Base-by-base conservation (phyloP, 2,797 vertebrate species). In the Microctenopoma lineatum region DNA sequence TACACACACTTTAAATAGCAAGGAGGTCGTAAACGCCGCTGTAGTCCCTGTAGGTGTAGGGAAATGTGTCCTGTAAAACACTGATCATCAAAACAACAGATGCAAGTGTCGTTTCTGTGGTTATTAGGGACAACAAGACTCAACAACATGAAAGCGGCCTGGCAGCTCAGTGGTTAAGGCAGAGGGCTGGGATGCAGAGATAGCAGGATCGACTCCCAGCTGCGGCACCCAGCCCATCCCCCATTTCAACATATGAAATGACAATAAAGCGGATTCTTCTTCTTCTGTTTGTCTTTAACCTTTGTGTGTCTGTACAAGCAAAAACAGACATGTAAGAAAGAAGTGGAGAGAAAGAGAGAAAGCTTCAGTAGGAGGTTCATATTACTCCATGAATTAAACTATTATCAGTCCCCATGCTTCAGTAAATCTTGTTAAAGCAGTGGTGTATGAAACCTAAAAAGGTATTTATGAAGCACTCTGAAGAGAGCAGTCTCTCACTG, bases 1-100 rank as follows among this genome's bases (percentile, higher is more conserved):
- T 74, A 84, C 64, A 59, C 74, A 36, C 59, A 10, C 81, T 84
- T 83, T 79, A 84, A 83, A 89, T 89, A 44, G 55, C 46, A 25
- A 13, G 26, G 25, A 55, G 53, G 18, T 66, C 51, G 66, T 77
- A 61, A 77, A 84, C 27, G 62, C 72, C 16, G 42, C n/a, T 27
- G 73, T 41, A 53, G 62, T 71, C 16, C 38, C n/a, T 27, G 73
- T 41, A 53, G 60, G 73, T 58, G 64, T 47, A 64, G 41, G 16
- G 36, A 54, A 63, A 66, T 44, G 59, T 26, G 12, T 62, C 60
- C 73, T 51, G 21, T 66, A 53, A 78, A 70, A 52, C 26, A 50
- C 18, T 21, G 59, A 79, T 77, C 55, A 59, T 21, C 50, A 73
- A 21, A 83, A 79, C 67, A 74, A 66, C 53, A 57, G 9, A 73